Evolutionary conservation across 2,888 invertebrate genomes (phyloP), one percentile per base, ranked within the genome.

Genomic region (Cephus pulcher): DNA sequence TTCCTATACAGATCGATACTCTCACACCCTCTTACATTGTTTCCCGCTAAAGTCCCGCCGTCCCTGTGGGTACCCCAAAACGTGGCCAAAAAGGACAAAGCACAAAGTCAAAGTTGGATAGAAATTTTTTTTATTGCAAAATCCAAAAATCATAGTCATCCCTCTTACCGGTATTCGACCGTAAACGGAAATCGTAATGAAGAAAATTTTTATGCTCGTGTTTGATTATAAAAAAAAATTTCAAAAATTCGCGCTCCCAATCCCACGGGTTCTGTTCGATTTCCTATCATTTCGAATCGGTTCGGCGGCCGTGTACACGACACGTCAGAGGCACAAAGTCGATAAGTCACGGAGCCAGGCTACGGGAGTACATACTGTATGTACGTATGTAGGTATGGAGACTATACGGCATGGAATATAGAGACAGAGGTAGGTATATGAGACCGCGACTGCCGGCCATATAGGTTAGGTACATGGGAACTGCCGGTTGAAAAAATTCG

Each of bases 381-480:
- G 40, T 76, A 71, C 75, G 75, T 75, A 76, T 40, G 15, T 40
- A 6, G 15, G 40, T 40, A 40, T 15, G 15, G 40, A 6, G 6
- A 15, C 40, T 40, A 15, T 15, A 40, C 40, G 40, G 40, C 40
- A 15, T 40, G 2, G 40, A 40, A 70, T 75, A 23, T 23, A 73
- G 4, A 56, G 32, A 73, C 6, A 69, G 78, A 69, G 32, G 37
- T 77, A 73, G 74, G 34, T 73, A 71, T 76, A 35, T 76, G 82
- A 83, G 83, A 82, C 80, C 82, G 80, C 83, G 85, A 84, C 86
- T 83, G 86, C 87, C 88, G 89, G 86, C 88, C 89, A 89, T 88
- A 89, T 89, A 90, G 90, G 89, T 87, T 90, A 89, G 87, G 86
- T 89, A 90, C 90, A 90, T 90, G 90, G 90, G 90, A 90, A 90